These are phyloP conservation scores for Polylopha cassiicola DNA, from an alignment of 2,888 invertebrate genomes.

Conservation along the genomic window DNA sequence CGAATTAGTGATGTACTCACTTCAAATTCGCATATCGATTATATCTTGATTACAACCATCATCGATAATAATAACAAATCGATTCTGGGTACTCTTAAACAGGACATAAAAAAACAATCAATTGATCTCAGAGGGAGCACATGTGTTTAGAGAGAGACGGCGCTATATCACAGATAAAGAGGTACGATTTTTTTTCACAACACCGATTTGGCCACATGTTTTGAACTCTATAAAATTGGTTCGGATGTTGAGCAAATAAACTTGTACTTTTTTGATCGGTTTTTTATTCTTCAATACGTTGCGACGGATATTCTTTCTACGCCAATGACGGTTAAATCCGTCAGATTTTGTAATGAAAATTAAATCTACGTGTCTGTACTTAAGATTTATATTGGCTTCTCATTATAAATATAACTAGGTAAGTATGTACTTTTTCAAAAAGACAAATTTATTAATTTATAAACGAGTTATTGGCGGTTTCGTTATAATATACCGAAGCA, in stretches of 20 bases:
- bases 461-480: too few species aligned
- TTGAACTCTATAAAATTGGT: conserved; percentile 41
- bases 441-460: too few species aligned
- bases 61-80: conserved; percentile 25
- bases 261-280: conserved; percentile 1
- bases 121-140: conserved; percentile 59
- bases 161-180: conserved; percentile 38
- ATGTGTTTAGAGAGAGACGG: conserved; percentile 43
- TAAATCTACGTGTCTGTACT: too few species aligned
- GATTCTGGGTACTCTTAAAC: conserved; percentile 36
- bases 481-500: too few species aligned
- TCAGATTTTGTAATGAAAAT: too few species aligned
- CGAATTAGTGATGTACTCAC: too few species aligned
- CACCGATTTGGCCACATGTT: conserved; percentile 66
- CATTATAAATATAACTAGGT: too few species aligned
- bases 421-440: too few species aligned
- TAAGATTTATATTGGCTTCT: too few species aligned
- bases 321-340: conserved; percentile 2
- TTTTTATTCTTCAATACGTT: conserved; percentile 9
- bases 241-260: conserved; percentile 21
- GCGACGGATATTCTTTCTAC: neutral
- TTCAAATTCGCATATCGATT: too few species aligned
- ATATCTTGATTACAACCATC: conserved; percentile 7
- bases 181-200: conserved; percentile 43
- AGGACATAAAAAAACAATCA: conserved; percentile 52